Conservation (phyloP, 2,888 invertebrate genomes). For the Andrena minutula region DNA sequence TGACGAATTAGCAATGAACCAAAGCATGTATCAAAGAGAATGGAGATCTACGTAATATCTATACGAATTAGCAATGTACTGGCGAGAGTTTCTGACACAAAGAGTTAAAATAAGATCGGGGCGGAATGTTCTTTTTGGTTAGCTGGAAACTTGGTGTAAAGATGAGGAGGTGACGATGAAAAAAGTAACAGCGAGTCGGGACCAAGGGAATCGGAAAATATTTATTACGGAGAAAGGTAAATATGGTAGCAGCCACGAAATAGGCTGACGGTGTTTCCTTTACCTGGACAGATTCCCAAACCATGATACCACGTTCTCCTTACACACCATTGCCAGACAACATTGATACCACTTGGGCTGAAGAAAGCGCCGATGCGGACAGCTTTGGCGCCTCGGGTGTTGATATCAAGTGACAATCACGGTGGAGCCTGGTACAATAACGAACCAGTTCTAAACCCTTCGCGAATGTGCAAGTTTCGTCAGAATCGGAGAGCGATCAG, state of each 20-base stretch:
- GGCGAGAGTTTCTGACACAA: constrained; percentile 35
- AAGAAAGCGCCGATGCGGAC: constrained; percentile 82
- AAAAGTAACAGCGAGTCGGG: constrained; percentile 46
- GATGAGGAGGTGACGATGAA: constrained; percentile 53
- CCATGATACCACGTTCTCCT: constrained; percentile 99
- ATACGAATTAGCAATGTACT: background rate
- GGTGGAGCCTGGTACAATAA: constrained; percentile 60
- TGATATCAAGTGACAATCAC: constrained; percentile 69
- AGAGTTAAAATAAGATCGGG: constrained; percentile 30
- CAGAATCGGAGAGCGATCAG: constrained; percentile 50
- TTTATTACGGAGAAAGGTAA: constrained; percentile 6
- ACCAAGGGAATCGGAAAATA: constrained; percentile 41
- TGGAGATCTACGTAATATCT: background rate
- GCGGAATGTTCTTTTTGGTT: constrained; percentile 58
- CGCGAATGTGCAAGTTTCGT: constrained; percentile 58
- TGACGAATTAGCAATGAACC: background rate
- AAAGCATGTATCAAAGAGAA: background rate
- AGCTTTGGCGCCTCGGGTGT: constrained; percentile 76
- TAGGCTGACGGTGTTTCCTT: constrained; percentile 34
- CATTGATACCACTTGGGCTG: constrained; percentile 86
- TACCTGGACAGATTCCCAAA: constrained; percentile 92
- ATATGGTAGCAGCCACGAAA: constrained; percentile 4
- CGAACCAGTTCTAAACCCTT: constrained; percentile 59
- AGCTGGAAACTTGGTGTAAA: constrained; percentile 52
- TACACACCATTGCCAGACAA: constrained; percentile 96